Evolutionary conservation across 1,140 invertebrate species (phyloP).

Genomic region (Drosophila persimilis): DNA sequence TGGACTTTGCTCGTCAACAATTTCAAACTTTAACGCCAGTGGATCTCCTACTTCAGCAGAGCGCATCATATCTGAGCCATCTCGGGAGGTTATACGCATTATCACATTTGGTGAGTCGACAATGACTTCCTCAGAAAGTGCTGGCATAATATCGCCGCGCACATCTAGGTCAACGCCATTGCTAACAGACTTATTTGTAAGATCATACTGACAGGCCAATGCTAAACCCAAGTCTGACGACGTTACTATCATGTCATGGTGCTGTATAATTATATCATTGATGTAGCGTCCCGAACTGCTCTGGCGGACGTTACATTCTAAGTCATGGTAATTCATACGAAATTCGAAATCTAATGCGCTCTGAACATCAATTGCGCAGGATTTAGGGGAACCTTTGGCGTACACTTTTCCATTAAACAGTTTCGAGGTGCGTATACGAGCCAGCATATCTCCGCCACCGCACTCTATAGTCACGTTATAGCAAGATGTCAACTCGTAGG

Average conservation of each 20-base stretch:
- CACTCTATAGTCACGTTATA: constrained; percentile 98
- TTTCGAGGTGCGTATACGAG: constrained; percentile 94
- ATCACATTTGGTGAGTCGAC: constrained; percentile 98
- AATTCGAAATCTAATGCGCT: constrained; percentile 93
- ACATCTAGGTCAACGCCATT: constrained; percentile 95
- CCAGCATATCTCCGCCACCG: constrained; percentile 95
- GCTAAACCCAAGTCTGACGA: constrained; percentile 95
- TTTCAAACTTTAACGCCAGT: constrained; percentile 94
- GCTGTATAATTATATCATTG: constrained; percentile 96
- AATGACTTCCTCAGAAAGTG: constrained; percentile 91
- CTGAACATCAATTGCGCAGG: constrained; percentile 93
- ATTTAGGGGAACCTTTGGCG: constrained; percentile 95
- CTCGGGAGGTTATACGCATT: constrained; percentile 94
- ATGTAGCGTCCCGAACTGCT: constrained; percentile 92
- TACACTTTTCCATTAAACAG: constrained; percentile 97
- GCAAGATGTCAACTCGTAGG: constrained; percentile 96
- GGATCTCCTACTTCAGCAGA: constrained; percentile 95
- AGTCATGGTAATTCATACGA: constrained; percentile 94
- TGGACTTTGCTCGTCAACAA: constrained; percentile 94
- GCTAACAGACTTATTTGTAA: constrained; percentile 96
- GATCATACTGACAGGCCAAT: constrained; percentile 96
- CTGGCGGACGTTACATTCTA: constrained; percentile 94
- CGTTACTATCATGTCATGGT: constrained; percentile 97
- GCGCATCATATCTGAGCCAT: constrained; percentile 88
- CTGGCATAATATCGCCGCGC: constrained; percentile 92